A percentile compares a stretch with the other conserved stretches of the same genome.
phyloP scores from a whole-genome alignment of 92 coral and sea anemone species.

The Virgularia gustaviana region DNA sequence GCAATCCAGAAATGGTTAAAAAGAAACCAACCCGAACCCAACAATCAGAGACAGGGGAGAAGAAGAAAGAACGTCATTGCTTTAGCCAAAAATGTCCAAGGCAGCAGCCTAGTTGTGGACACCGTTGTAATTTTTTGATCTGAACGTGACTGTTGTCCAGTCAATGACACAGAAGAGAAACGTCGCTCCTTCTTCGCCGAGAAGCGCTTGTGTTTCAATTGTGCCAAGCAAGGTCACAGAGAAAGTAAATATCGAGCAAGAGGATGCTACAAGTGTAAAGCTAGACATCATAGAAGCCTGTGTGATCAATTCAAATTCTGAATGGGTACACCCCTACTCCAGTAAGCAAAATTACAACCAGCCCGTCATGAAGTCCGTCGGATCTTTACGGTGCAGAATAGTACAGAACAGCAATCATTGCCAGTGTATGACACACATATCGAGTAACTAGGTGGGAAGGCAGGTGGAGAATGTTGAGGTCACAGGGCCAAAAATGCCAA shows the following conservation, averaged over 20 bases:
- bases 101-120: too few relatives aligned
- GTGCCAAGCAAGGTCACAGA: background rate
- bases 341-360: slow-evolving; percentile 26
- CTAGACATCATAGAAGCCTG: background rate
- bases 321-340: slow-evolving; percentile 25
- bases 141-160: too few relatives aligned
- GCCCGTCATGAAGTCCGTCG: slow-evolving; percentile 43
- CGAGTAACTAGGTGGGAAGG: slow-evolving; percentile 19
- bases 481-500: too few relatives aligned
- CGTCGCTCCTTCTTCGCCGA: background rate
- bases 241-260: background rate
- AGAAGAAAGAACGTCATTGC: too few relatives aligned
- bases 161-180: background rate
- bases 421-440: slow-evolving; percentile 35
- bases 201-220: background rate
- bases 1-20: slow-evolving; percentile 29
- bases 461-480: too few relatives aligned
- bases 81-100: too few relatives aligned
- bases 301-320: slow-evolving; percentile 41
- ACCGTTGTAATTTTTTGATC: too few relatives aligned
- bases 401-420: slow-evolving; percentile 47
- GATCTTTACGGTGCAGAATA: slow-evolving; percentile 56
- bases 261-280: background rate
- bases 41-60: too few relatives aligned
- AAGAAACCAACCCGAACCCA: slow-evolving; percentile 25